Evolutionary conservation across 2,113 vertebrate species (phyloP).

Genomic region (Typhlomys cinereus): DNA sequence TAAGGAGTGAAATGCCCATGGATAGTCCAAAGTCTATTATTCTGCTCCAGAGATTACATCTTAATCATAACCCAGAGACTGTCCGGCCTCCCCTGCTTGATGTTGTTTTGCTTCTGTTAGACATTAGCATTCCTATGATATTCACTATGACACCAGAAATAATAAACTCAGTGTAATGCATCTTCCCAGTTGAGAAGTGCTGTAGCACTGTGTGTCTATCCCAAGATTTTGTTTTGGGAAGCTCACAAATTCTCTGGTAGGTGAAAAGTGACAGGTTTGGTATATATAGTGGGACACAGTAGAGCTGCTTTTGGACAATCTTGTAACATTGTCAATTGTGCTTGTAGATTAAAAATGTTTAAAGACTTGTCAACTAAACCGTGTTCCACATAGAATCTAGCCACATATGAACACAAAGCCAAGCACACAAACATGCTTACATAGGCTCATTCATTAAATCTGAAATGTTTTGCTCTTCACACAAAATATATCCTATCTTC

Average conservation of each 20-base stretch:
- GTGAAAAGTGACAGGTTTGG: neutral
- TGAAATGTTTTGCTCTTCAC: neutral
- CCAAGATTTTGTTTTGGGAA: neutral
- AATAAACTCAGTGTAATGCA: neutral
- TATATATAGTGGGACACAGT: neutral
- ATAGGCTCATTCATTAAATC: neutral
- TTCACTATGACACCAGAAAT: neutral
- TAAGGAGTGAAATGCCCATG: neutral
- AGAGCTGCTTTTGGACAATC: neutral
- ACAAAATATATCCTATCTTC: neutral
- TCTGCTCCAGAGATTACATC: neutral
- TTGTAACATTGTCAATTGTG: neutral
- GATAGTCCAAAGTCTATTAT: neutral
- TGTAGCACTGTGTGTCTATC: neutral
- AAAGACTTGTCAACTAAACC: neutral
- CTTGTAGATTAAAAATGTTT: neutral
- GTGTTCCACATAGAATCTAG: neutral
- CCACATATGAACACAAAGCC: neutral
- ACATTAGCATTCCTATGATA: neutral
- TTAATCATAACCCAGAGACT: neutral
- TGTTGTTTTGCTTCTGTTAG: neutral
- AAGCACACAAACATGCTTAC: neutral
- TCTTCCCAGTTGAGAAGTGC: neutral
- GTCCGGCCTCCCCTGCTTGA: neutral
- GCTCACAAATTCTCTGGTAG: neutral